Percentiles rank a stretch among this genome's conserved stretches.
Conservation (phyloP, 1,140 invertebrate species). For the Laupala kohalensis region DNA sequence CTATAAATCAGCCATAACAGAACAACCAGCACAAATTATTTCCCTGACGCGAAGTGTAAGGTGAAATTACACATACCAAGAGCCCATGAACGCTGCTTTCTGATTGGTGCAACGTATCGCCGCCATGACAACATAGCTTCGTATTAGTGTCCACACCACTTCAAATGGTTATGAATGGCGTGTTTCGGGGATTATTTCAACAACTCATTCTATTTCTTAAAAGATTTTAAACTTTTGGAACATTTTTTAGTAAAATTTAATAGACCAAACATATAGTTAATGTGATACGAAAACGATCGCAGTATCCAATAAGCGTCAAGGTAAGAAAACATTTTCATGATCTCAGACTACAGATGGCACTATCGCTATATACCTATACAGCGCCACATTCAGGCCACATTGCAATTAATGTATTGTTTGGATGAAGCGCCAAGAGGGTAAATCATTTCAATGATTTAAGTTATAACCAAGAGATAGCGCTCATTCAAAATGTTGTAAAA, state of each 20-base stretch:
- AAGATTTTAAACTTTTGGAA: background rate
- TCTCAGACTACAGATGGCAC: constrained; percentile 25
- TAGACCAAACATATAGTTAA: constrained; percentile 16
- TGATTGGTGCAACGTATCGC: constrained; percentile 42
- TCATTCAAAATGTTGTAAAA: too few relatives aligned
- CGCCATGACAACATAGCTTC: constrained; percentile 43
- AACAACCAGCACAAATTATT: constrained; percentile 36
- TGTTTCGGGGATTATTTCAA: background rate
- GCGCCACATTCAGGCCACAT: too few relatives aligned
- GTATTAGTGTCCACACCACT: constrained; percentile 16
- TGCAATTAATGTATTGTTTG: constrained; percentile 17
- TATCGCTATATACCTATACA: too few relatives aligned
- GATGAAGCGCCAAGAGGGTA: constrained; percentile 5
- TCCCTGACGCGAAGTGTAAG: constrained; percentile 43
- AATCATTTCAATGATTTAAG: too few relatives aligned
- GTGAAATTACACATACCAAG: constrained; percentile 30
- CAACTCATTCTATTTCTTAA: background rate
- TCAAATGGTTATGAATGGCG: background rate
- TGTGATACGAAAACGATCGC: constrained; percentile 9
- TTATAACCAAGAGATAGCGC: too few relatives aligned
- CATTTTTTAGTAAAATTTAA: background rate
- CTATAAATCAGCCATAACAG: constrained; percentile 12
- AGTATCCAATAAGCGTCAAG: constrained; percentile 25
- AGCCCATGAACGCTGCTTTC: constrained; percentile 38
- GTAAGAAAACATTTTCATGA: constrained; percentile 19